Evolutionary conservation across 2,888 invertebrate genomes (phyloP), one percentile per base, ranked within the genome.

Genomic region (Octodonta nipae): DNA sequence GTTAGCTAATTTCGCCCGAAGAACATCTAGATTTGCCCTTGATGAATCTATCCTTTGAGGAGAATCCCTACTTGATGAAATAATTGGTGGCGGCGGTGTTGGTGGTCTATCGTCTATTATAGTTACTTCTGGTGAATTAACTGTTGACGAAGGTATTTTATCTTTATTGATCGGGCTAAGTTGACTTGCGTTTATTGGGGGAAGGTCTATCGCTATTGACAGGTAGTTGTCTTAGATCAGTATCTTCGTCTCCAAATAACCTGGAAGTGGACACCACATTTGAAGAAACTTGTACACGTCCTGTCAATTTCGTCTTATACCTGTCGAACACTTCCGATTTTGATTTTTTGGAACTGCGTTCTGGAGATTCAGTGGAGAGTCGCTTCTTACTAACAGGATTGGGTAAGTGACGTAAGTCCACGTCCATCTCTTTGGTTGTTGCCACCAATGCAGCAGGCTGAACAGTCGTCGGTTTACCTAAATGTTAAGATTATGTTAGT

Each of bases 171-270:
- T n/a, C n/a, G n/a, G n/a, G n/a, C n/a, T n/a, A n/a, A n/a, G n/a
- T n/a, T n/a, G n/a, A n/a, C n/a, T n/a, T n/a, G n/a, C n/a, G n/a
- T n/a, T n/a, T n/a, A n/a, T n/a, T n/a, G n/a, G n/a, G n/a, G n/a
- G n/a, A n/a, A n/a, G n/a, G n/a, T n/a, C 26, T 11, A 10, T 30
- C 26, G 6, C 13, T 30, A 16, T 17, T 36, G 51, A 65, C 63
- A 0, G 71, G 66, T 26, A 74, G 55, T 41, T 75, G 74, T 17
- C 91, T 71, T 29, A 89, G 69, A 60, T 92, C 91, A 1, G 86
- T 85, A 56, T 92, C 91, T 61, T 89, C 87, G 40, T 78, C 80
- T 17, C 91, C 91, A 66, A 92, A 92, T 43, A 92, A 67, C 43
- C 88, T 89, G 59, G 7, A 67, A 65, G 0, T 11, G 22, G 11